Conservation (phyloP, 2,888 invertebrate genomes). For the Odontocolon sp. region DNA sequence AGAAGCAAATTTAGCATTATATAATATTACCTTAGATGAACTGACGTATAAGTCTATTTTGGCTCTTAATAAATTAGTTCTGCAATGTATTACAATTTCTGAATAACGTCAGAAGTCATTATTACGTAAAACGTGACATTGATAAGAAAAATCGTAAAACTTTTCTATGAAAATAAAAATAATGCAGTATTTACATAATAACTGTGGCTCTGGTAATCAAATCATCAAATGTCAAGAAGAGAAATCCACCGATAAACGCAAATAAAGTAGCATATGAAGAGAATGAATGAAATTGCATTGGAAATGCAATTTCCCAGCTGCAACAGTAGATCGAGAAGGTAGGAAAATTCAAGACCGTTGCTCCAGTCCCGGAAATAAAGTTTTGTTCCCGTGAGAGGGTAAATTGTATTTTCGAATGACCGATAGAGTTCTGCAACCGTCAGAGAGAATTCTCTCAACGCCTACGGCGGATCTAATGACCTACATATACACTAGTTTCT, state of each 20-base stretch:
- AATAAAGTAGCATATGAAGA: background rate
- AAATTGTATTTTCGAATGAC: conserved; percentile 2
- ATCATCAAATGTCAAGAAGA: too few species aligned
- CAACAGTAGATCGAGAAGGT: background rate
- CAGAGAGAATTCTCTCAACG: background rate
- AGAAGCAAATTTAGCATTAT: background rate
- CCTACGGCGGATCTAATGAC: conserved; percentile 3
- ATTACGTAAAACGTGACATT: too few species aligned
- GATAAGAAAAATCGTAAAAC: too few species aligned
- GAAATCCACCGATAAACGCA: background rate
- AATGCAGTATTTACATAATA: too few species aligned
- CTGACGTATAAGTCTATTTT: background rate
- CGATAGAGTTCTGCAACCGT: background rate
- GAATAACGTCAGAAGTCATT: too few species aligned
- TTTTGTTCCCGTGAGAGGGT: background rate
- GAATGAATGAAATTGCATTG: background rate
- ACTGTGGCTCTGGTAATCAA: too few species aligned
- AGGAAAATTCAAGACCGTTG: too few species aligned
- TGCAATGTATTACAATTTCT: background rate
- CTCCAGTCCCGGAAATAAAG: background rate
- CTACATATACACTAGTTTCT: background rate
- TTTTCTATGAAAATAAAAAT: too few species aligned
- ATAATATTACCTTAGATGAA: background rate
- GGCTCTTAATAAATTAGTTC: background rate
- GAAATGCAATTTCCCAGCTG: background rate